These are phyloP conservation scores for Linurgus olivaceus DNA, from an alignment of 2,797 vertebrate species.

Conservation along the genomic window DNA sequence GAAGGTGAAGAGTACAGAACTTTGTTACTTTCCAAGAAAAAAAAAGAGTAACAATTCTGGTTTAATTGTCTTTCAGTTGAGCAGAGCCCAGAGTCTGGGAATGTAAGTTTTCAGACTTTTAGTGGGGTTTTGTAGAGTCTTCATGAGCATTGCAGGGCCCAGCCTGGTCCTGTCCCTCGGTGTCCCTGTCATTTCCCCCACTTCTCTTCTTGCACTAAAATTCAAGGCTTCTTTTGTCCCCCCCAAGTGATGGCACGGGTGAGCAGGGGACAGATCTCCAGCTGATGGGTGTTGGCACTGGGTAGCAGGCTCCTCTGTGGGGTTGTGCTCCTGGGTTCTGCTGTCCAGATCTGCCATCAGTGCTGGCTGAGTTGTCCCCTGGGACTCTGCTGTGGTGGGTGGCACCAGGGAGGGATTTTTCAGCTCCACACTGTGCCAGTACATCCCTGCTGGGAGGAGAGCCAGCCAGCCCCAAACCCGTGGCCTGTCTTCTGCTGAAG, in stretches of 20 bases:
- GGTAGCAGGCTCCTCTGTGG: background rate
- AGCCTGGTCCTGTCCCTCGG: fast-evolving
- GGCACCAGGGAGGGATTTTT: background rate
- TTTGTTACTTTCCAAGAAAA: background rate
- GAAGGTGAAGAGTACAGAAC: background rate
- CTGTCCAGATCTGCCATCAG: fast-evolving
- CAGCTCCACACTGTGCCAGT: background rate
- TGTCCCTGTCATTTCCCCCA: background rate
- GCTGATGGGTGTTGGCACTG: background rate
- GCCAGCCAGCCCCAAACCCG: background rate
- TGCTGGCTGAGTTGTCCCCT: background rate
- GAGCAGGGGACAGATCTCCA: no score
- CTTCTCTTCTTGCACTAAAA: background rate
- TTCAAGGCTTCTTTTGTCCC: fast-evolving
- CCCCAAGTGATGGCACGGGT: fast-evolving
- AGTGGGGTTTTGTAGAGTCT: background rate
- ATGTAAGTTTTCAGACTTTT: background rate
- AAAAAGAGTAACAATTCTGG: background rate
- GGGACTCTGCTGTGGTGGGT: background rate
- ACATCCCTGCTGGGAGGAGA: fast-evolving
- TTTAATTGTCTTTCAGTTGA: background rate
- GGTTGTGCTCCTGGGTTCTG: fast-evolving
- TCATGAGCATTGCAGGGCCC: fast-evolving
- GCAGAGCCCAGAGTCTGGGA: background rate
- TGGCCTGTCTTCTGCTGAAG: fast-evolving